Evolutionary conservation across 2,797 vertebrate genomes (phyloP), one percentile per base, ranked within the genome.

Genomic region (Trematomus bernacchii): DNA sequence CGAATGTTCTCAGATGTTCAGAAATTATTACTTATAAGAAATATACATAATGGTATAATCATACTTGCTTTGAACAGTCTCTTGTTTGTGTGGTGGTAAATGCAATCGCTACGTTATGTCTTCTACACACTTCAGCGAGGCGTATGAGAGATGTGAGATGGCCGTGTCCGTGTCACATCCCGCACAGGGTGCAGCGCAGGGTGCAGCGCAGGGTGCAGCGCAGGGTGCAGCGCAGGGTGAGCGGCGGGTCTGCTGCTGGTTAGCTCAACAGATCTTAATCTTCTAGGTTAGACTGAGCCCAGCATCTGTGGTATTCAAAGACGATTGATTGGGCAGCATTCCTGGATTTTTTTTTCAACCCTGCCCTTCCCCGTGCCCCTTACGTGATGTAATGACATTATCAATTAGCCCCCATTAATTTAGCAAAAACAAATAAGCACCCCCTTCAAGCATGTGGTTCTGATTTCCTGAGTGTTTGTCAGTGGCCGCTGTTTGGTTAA

Each of bases 361-460:
- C 73, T 89, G 85, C 87, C 93, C 91, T 92, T 88, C 87, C 64
- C 54, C 52, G 33, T 86, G 82, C 87, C 86, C 86, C 91, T 85
- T 83, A 83, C 74, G 42, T 94, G 93, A 94, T 92, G 93, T 96
- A 93, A 95, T 93, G 93, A 93, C 93, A 93, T 95, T 94, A 95
- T 94, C 94, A 96, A 96, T 95, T 95, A 96, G 95, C 89, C 88
- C 80, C 92, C 94, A 96, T 95, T 96, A 94, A 96, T 96, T 95
- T 95, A 90, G 87, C 88, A 93, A 94, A 95, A 95, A 94, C 94
- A 95, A 96, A 96, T 94, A 96, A 95, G 90, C 94, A 85, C 92
- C 89, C 90, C 86, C 85, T 85, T 85, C 71, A 37, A 88, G 91
- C 95, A 96, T 94, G 90, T 96, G 95, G 91, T 95, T 94, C 92